These are phyloP conservation scores for Elgaria multicarinata DNA, from an alignment of 2,113 vertebrate genomes.

Conservation along the genomic window DNA sequence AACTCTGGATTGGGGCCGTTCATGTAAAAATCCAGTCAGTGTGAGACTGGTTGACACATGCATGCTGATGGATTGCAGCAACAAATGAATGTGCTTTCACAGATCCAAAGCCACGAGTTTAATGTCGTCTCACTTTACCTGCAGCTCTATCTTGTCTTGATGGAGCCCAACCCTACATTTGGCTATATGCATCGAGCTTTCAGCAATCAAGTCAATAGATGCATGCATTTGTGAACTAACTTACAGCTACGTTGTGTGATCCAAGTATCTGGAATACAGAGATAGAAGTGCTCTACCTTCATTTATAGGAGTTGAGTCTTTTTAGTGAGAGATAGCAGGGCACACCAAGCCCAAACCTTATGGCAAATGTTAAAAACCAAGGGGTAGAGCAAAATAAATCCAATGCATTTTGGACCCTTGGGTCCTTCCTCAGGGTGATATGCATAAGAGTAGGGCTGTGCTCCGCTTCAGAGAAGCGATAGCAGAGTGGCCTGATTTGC, in stretches of 20 bases:
- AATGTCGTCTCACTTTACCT: background rate
- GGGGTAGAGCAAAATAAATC: too few relatives aligned
- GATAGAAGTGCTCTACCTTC: background rate
- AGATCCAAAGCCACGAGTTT: background rate
- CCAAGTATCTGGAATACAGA: background rate
- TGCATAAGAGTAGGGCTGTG: too few relatives aligned
- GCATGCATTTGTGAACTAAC: background rate
- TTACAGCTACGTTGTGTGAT: background rate
- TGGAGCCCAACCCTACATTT: background rate
- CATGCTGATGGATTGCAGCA: background rate
- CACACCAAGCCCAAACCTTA: background rate
- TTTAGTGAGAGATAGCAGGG: background rate
- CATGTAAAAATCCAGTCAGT: background rate
- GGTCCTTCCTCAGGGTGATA: too few relatives aligned
- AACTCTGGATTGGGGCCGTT: background rate
- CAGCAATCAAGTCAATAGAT: background rate
- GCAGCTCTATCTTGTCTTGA: background rate
- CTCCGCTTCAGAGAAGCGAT: too few relatives aligned
- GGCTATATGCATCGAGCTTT: background rate
- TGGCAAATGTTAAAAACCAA: background rate
- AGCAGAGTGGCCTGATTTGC: too few relatives aligned
- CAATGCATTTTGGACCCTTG: too few relatives aligned
- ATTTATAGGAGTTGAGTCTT: background rate
- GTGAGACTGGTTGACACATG: background rate
- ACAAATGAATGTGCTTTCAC: background rate